Evolutionary conservation across 2,113 vertebrate species (phyloP).

Genomic region (Strix aluco): DNA sequence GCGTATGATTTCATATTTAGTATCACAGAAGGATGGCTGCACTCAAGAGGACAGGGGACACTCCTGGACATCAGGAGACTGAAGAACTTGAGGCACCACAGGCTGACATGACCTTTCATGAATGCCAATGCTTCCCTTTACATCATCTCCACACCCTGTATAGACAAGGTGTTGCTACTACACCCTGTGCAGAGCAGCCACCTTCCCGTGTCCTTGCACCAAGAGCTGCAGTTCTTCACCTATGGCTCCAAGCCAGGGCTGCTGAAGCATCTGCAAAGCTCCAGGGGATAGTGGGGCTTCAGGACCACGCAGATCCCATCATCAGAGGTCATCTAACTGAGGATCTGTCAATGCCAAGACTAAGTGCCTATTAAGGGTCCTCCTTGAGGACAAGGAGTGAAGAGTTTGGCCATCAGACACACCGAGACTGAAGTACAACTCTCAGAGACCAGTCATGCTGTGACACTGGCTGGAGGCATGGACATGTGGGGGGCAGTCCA

Average conservation of each 20-base stretch:
- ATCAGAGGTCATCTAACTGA: not conserved
- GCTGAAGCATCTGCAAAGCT: not conserved
- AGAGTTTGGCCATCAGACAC: not conserved
- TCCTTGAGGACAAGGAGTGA: not conserved
- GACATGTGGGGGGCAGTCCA: fast-evolving
- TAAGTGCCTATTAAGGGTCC: not conserved
- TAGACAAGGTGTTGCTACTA: not conserved
- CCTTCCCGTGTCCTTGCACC: not conserved
- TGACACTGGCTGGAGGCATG: not conserved
- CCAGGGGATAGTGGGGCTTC: too few species aligned
- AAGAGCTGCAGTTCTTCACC: not conserved
- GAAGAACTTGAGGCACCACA: not conserved
- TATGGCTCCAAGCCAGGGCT: not conserved
- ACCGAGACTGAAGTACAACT: not conserved
- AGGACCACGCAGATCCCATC: not conserved
- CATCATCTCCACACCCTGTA: not conserved
- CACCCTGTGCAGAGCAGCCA: fast-evolving
- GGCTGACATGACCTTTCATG: not conserved
- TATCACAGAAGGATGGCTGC: not conserved
- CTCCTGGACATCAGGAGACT: not conserved
- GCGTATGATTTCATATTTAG: not conserved
- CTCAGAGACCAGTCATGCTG: fast-evolving
- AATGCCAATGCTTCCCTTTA: not conserved
- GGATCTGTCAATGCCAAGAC: not conserved
- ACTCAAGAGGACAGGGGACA: not conserved